Base-by-base conservation (phyloP, 1,140 invertebrate genomes). In the Drosophila funebris region DNA sequence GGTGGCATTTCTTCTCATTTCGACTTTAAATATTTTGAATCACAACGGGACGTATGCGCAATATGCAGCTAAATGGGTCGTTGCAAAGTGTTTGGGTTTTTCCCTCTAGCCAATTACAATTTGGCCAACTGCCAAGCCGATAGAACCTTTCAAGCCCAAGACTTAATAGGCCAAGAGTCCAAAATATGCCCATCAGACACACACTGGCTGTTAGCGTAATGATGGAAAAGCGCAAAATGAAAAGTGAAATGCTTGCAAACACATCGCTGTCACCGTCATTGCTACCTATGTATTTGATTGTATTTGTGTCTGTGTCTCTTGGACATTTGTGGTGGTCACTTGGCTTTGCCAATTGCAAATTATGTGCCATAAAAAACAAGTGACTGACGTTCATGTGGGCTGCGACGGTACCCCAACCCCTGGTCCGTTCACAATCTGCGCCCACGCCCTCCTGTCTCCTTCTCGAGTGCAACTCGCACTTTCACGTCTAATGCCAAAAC, bases 401-500 rank as follows among this genome's bases (percentile, higher is more conserved):
- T 63, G 56, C 64, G 44, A 27, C 43, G 16, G 52, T 22, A n/a
- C 22, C 43, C 31, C 6, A 13, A 46, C 20, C 44, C 20, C 27
- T 7, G n/a, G 9, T 31, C 18, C 27, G n/a, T 31, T 13, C 24
- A 33, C 39, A 44, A 36, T 52, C 43, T 50, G 41, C 64, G 20
- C 74, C 58, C 54, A 53, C 57, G 52, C 56, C 36, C 69, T 16
- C 9, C 52, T 57, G 16, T 39, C 41, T 50, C 52, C 37, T 41
- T 48, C 61, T 57, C 79, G 54, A 74, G 70, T 82, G 70, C 54
- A 82, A 87, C 82, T 88, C 83, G 78, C 87, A 90, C 87, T 90
- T 90, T 90, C 87, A 90, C 87, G 82, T 79, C 87, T 87, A 90
- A 82, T 83, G 87, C 72, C 87, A 90, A 87, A 90, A 85, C 88